Base-by-base conservation (phyloP, 1,140 invertebrate genomes). In the Zaprionus inermis region DNA sequence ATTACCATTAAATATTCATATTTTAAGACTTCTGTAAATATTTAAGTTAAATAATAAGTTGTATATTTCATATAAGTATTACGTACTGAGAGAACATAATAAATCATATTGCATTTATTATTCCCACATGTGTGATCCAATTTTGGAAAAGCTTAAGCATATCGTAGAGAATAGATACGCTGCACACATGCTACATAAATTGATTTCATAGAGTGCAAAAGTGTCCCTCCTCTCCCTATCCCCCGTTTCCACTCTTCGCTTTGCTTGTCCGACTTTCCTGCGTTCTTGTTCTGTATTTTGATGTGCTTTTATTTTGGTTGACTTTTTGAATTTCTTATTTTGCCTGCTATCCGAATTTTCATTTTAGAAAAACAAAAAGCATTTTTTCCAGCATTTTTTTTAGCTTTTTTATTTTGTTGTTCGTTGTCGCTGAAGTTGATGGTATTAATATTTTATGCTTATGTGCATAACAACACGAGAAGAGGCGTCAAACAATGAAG, bases 401-500 rank as follows among this genome's bases (percentile, higher is more conserved):
- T 44, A 34, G n/a, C 16, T 16, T 65, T 51, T 55, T 41, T 5
- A 56, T 52, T 64, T 54, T 44, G 22, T 61, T 74, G 22, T 66
- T 61, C 65, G 20, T 34, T 72, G 36, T 54, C 56, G 46, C 34
- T 70, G 28, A 56, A 59, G 38, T 72, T 71, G 72, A 73, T 76
- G 60, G 58, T 71, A 80, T 80, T 83, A 88, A 88, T 88, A 78
- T 82, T 89, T 83, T 72, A 80, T 82, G 83, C 76, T 79, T 72
- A 79, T 88, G 76, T 73, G 83, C 73, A 88, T 75, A 75, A 78
- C 65, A 77, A 76, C 72, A 79, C n/a, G 38, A 72, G 46, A 34
- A 30, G 20, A 46, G 59, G 36, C 32, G 57, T 7, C 44, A 44
- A 51, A 65, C 52, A 73, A 76, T 18, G 36, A 28, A 57, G 52